A percentile compares a stretch with the other conserved stretches of the same genome.
These are phyloP conservation scores for Drosophila seclusa DNA, from an alignment of 2,888 invertebrate species.

Conservation along the genomic window DNA sequence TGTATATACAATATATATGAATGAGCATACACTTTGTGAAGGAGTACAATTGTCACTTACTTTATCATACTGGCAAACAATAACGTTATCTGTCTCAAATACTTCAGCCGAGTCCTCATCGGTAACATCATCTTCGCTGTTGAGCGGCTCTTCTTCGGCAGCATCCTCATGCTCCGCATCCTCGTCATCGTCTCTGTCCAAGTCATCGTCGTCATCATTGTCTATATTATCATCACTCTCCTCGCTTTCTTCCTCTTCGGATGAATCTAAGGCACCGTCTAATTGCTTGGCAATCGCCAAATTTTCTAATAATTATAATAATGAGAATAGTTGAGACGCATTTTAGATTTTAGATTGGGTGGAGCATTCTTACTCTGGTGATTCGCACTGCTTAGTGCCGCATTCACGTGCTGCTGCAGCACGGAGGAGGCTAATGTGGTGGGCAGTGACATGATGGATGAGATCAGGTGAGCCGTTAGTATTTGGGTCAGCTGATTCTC, in stretches of 20 bases:
- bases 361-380: slow-evolving; percentile 80
- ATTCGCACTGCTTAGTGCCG: slow-evolving; percentile 88
- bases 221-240: slow-evolving; percentile 90
- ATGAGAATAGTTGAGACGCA: background rate
- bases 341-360: background rate
- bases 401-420: slow-evolving; percentile 95
- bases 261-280: slow-evolving; percentile 89
- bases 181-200: slow-evolving; percentile 88
- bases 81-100: slow-evolving; percentile 99
- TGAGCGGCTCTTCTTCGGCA: slow-evolving; percentile 95
- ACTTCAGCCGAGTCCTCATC: slow-evolving; percentile 97
- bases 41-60: slow-evolving; percentile 85
- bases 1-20: background rate
- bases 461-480: slow-evolving; percentile 94
- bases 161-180: slow-evolving; percentile 88
- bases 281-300: slow-evolving; percentile 85
- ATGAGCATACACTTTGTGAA: background rate
- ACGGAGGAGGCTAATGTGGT: slow-evolving; percentile 92
- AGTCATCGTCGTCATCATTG: slow-evolving; percentile 92
- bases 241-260: slow-evolving; percentile 92
- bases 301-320: slow-evolving; percentile 66
- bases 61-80: slow-evolving; percentile 99
- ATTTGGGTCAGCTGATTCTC: slow-evolving; percentile 89
- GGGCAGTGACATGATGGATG: slow-evolving; percentile 95
- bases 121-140: slow-evolving; percentile 98